Evolutionary conservation across 1,140 invertebrate genomes (phyloP).

Genomic region (Antheraea pernyi): DNA sequence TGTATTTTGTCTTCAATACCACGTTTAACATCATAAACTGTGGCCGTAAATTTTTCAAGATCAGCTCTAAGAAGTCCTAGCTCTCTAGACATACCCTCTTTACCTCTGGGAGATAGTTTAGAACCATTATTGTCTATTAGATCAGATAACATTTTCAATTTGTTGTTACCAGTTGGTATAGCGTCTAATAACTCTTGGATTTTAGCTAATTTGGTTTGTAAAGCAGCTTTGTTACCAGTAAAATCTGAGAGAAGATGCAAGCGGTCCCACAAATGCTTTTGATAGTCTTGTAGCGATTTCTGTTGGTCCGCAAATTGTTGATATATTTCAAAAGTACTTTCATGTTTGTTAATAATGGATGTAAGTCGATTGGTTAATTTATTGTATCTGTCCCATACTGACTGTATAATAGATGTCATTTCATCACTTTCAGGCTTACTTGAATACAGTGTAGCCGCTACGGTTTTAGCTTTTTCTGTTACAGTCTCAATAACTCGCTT

Average conservation of each 20-base stretch:
- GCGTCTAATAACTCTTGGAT: slow-evolving; percentile 88
- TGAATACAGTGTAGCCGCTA: slow-evolving; percentile 78
- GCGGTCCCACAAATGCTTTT: slow-evolving; percentile 92
- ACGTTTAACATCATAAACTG: slow-evolving; percentile 87
- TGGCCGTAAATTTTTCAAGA: slow-evolving; percentile 89
- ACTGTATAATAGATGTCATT: slow-evolving; percentile 84
- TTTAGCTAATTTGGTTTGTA: slow-evolving; percentile 87
- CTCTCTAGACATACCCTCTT: slow-evolving; percentile 90
- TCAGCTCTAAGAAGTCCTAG: slow-evolving; percentile 87
- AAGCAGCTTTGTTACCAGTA: slow-evolving; percentile 87
- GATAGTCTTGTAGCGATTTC: slow-evolving; percentile 91
- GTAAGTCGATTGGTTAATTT: slow-evolving; percentile 79
- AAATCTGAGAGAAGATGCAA: slow-evolving; percentile 88
- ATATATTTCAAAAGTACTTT: slow-evolving; percentile 87
- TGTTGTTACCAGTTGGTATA: slow-evolving; percentile 86
- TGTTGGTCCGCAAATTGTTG: slow-evolving; percentile 92
- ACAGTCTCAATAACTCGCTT: slow-evolving; percentile 94
- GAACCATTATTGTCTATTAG: slow-evolving; percentile 83
- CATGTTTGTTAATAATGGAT: slow-evolving; percentile 81
- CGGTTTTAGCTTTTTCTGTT: slow-evolving; percentile 90
- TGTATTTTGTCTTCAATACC: slow-evolving; percentile 91
- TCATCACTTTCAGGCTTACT: slow-evolving; percentile 82
- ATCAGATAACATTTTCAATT: slow-evolving; percentile 85
- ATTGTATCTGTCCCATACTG: slow-evolving; percentile 88
- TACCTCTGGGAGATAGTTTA: slow-evolving; percentile 85